Evolutionary conservation across 2,113 vertebrate species (phyloP).

Genomic region (Caloenas nicobarica): DNA sequence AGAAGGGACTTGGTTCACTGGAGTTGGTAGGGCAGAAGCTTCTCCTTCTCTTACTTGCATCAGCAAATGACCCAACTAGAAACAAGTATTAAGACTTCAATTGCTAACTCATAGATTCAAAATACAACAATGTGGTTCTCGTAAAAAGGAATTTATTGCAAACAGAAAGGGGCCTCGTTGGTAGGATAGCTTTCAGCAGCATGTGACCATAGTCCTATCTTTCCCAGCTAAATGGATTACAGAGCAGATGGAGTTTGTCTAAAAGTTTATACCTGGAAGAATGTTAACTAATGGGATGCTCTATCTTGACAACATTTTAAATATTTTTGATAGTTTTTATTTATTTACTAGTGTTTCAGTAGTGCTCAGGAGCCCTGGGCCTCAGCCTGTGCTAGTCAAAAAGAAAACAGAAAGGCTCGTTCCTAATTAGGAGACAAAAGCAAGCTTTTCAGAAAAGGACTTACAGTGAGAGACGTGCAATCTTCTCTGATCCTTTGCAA

Average conservation of each 20-base stretch:
- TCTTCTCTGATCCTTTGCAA: background rate
- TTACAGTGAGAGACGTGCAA: background rate
- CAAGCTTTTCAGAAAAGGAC: background rate
- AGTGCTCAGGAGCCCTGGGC: background rate
- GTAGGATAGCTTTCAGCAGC: background rate
- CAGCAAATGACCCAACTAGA: too few species aligned
- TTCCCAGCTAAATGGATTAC: background rate
- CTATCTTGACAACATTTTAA: background rate
- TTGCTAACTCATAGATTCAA: too few species aligned
- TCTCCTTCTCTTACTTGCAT: too few species aligned
- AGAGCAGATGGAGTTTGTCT: background rate
- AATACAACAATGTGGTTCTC: too few species aligned
- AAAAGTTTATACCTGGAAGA: background rate
- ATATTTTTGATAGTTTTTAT: background rate
- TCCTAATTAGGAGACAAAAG: background rate
- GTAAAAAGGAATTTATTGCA: too few species aligned
- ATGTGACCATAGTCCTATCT: background rate
- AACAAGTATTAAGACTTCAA: too few species aligned
- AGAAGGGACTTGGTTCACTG: too few species aligned
- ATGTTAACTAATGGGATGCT: background rate
- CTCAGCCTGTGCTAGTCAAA: background rate
- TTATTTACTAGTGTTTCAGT: background rate
- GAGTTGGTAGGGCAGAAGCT: too few species aligned
- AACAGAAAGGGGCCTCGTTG: too few species aligned
- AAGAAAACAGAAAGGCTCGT: background rate